Conservation (phyloP, 2,113 vertebrate genomes). For the Dipodomys ordii region DNA sequence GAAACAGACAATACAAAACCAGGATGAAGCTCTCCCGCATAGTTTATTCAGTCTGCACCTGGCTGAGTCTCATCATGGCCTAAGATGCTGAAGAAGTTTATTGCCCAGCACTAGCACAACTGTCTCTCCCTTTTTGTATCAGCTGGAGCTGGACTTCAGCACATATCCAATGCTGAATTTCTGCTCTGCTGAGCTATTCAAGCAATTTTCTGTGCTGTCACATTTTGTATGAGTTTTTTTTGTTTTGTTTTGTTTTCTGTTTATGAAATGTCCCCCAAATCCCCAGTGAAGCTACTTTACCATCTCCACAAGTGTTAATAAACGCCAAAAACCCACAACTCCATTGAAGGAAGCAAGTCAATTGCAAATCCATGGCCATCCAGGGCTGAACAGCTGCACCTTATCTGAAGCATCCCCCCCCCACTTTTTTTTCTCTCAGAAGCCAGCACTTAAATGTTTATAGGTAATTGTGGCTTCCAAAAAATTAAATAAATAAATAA, state of each 20-base stretch:
- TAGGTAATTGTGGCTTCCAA: no score
- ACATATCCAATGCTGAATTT: neutral
- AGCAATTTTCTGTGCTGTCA: neutral
- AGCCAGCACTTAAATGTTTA: neutral
- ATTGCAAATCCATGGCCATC: no score
- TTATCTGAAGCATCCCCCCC: no score
- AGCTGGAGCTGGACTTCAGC: neutral
- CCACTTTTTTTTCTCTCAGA: no score
- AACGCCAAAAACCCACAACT: no score
- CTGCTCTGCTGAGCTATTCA: rapidly evolving
- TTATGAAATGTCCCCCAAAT: neutral
- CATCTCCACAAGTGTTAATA: no score
- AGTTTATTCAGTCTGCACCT: neutral
- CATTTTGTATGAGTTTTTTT: neutral
- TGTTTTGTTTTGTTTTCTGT: neutral
- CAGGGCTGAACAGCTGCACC: no score
- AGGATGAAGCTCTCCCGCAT: neutral
- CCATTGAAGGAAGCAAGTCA: no score
- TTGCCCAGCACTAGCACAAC: neutral
- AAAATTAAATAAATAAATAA: no score
- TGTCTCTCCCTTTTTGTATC: neutral
- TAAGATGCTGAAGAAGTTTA: neutral
- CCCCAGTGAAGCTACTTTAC: no score
- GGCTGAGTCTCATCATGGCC: neutral
- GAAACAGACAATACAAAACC: neutral